phyloP scores from a whole-genome alignment of 1,140 invertebrate genomes.

The Caerostris darwini region DNA sequence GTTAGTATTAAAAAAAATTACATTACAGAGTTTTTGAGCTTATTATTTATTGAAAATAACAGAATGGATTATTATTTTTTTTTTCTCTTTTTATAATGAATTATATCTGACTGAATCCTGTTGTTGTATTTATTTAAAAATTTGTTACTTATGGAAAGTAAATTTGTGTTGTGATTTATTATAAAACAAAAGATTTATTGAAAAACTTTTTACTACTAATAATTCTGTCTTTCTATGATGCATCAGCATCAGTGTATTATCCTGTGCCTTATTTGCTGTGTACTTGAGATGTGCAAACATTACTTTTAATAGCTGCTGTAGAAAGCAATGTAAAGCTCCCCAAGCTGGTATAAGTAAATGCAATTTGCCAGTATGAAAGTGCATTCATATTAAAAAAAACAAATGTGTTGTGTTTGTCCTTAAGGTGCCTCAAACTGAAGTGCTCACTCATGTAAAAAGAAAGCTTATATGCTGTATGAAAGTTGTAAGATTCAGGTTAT shows the following conservation, averaged over 20 bases:
- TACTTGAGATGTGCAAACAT: conserved; percentile 20
- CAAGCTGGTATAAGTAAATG: conserved; percentile 68
- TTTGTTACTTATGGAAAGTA: no score
- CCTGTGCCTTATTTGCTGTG: conserved; percentile 72
- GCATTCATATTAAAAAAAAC: conserved; percentile 61
- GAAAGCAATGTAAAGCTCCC: conserved; percentile 52
- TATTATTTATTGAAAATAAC: no score
- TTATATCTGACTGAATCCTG: no score
- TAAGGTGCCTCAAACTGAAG: conserved; percentile 72
- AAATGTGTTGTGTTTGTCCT: conserved; percentile 73
- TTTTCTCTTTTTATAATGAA: no score
- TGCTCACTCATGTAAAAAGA: conserved; percentile 76
- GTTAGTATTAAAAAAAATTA: no score
- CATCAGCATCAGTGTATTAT: conserved; percentile 33
- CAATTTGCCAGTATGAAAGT: conserved; percentile 71
- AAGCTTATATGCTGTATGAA: conserved; percentile 65
- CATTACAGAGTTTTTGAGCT: no score
- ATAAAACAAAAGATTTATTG: not conserved
- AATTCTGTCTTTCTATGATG: conserved; percentile 42
- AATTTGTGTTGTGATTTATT: no score
- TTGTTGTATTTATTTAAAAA: no score
- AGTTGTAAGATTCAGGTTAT: conserved; percentile 67
- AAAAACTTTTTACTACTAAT: not conserved
- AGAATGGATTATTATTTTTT: no score
- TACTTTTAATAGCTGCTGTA: conserved; percentile 25